These are phyloP conservation scores for Neoascia interrupta DNA, from an alignment of 2,888 invertebrate genomes.

Conservation along the genomic window DNA sequence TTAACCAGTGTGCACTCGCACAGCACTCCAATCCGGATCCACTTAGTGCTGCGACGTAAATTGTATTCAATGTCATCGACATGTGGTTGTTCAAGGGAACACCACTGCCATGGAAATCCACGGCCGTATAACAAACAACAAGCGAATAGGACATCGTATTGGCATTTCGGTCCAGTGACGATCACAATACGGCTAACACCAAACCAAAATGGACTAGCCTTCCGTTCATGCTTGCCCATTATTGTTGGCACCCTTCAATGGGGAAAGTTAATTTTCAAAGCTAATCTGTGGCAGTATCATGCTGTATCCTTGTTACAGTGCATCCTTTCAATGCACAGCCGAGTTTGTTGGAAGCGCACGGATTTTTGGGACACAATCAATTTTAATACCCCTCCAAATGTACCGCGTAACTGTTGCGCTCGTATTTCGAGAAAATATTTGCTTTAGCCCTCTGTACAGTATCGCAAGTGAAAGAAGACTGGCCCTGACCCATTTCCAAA, in stretches of 20 bases:
- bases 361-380: slow-evolving; percentile 14
- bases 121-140: not conserved
- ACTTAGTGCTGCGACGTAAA: slow-evolving; percentile 26
- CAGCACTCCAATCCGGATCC: not conserved
- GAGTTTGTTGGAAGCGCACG: not conserved
- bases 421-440: slow-evolving; percentile 1
- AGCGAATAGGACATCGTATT: slow-evolving; percentile 9
- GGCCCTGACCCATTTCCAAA: slow-evolving; percentile 29
- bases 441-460: not conserved
- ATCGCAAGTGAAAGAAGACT: not conserved
- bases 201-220: slow-evolving; percentile 9
- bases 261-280: slow-evolving; percentile 55
- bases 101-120: not conserved
- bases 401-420: slow-evolving; percentile 42
- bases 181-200: slow-evolving; percentile 43
- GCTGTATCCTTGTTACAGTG: too few species aligned
- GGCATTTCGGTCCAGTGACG: slow-evolving; percentile 6
- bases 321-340: too few species aligned
- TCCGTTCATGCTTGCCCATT: slow-evolving; percentile 7
- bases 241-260: slow-evolving; percentile 19
- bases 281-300: slow-evolving; percentile 29
- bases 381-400: slow-evolving; percentile 17
- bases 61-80: slow-evolving; percentile 46
- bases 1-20: slow-evolving; percentile 1
- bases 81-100: slow-evolving; percentile 23